Evolutionary conservation across 2,888 invertebrate species (phyloP), one percentile per base, ranked within the genome.

Genomic region (Macrophya alboannulata): DNA sequence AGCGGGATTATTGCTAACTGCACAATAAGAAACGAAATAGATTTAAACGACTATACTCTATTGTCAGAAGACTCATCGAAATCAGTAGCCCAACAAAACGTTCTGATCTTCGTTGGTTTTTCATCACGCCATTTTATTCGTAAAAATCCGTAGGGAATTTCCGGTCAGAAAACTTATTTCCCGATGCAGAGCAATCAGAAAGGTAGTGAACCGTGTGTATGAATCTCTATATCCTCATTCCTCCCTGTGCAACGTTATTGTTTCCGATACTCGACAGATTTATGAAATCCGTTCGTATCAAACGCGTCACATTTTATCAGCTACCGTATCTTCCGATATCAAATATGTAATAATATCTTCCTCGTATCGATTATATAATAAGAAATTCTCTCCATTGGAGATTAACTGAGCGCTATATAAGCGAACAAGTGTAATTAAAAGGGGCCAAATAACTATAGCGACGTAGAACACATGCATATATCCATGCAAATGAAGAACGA

Each of bases 401-500:
- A 76, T 48, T 4, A 5, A 45, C 4, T 31, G 48, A 48, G 10
- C 48, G 25, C 12, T 31, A 48, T 31, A 48, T 17, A 8, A 76
- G 48, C n/a, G 77, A 55, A 77, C 55, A 37, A 51, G 77, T 77
- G n/a, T 77, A 81, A 81, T 81, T 81, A 62, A 62, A 55, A 81
- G 25, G 55, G 55, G 17, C 31, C 55, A 31, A 55, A 77, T 77
- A 77, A 77, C 55, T 77, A 37, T 77, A n/a, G 51, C 77, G 8
- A 37, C 51, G 9, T 37, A 40, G 62, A 43, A 59, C 62, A 31
- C 65, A 15, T 83, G 65, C 83, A 68, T 71, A 83, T 83, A 68
- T 83, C 83, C 68, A 83, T 83, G 86, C 86, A 88, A 89, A 89
- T 88, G 84, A 86, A 84, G 83, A 86, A 86, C 85, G 79, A 85